These are phyloP conservation scores for Danionella dracula DNA, from an alignment of 2,797 vertebrate genomes.

Conservation along the genomic window DNA sequence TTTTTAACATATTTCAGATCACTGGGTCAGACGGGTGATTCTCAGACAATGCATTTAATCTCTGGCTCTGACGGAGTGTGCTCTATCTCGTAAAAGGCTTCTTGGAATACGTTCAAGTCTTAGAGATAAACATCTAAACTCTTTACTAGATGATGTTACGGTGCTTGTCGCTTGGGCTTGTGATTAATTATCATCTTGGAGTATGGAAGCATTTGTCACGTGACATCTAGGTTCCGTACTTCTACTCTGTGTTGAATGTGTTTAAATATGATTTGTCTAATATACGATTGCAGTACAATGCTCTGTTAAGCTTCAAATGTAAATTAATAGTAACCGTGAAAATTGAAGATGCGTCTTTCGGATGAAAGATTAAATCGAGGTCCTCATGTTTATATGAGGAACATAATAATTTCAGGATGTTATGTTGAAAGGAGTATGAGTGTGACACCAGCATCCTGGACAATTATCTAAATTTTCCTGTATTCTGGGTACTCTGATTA, in stretches of 20 bases:
- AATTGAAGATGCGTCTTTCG: too few relatives aligned
- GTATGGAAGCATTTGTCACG: constrained; percentile 1
- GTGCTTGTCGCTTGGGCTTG: constrained; percentile 15
- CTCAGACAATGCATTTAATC: constrained; percentile 47
- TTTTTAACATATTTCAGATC: constrained; percentile 50
- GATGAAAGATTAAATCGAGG: too few relatives aligned
- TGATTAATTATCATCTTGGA: constrained; percentile 12
- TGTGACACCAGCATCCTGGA: too few relatives aligned
- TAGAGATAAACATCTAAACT: constrained; percentile 26
- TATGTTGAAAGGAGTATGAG: too few relatives aligned
- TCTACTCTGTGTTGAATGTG: background rate
- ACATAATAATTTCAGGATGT: too few relatives aligned
- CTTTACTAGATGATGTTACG: constrained; percentile 23
- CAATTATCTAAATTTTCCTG: too few relatives aligned
- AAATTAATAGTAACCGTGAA: too few relatives aligned
- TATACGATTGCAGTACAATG: too few relatives aligned
- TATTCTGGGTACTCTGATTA: too few relatives aligned
- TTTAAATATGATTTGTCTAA: background rate
- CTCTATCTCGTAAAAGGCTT: constrained; percentile 44
- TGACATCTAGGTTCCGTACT: background rate
- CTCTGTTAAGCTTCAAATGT: too few relatives aligned
- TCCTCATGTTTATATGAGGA: too few relatives aligned
- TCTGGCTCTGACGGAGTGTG: constrained; percentile 21
- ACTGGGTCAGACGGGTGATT: constrained; percentile 17
- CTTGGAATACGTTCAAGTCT: constrained; percentile 43